Conservation (phyloP, 2,113 vertebrate species). For the Austrofundulus limnaeus region DNA sequence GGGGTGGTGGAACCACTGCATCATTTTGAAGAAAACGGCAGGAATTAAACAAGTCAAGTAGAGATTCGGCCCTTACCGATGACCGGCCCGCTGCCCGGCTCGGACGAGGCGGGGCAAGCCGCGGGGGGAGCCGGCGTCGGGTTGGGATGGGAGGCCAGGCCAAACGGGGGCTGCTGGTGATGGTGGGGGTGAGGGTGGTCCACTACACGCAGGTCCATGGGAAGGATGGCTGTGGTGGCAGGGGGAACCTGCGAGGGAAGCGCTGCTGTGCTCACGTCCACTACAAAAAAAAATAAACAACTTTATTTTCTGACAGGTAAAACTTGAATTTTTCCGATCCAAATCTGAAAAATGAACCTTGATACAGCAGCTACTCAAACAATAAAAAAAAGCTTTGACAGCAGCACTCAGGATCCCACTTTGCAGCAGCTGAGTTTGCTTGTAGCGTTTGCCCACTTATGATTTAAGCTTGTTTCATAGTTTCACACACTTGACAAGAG, state of each 20-base stretch:
- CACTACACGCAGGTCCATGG: constrained; percentile 94
- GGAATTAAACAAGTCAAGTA: neutral
- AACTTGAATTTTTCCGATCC: constrained; percentile 5
- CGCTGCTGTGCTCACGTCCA: constrained; percentile 87
- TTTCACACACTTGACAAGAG: constrained; percentile 40
- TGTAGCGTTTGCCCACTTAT: constrained; percentile 6
- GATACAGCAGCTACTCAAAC: neutral
- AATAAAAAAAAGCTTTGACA: neutral
- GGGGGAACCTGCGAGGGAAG: constrained; percentile 91
- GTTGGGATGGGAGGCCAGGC: constrained; percentile 77
- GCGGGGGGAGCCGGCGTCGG: constrained; percentile 38
- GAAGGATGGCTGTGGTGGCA: constrained; percentile 83
- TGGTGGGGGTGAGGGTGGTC: constrained; percentile 78
- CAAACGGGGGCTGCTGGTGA: constrained; percentile 75
- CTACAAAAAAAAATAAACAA: constrained; percentile 59
- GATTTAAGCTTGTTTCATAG: constrained; percentile 31
- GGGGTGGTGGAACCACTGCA: neutral
- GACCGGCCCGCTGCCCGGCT: constrained; percentile 62
- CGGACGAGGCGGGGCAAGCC: constrained; percentile 27
- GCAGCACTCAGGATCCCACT: constrained; percentile 14
- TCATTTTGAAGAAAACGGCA: neutral
- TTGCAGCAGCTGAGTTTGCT: neutral
- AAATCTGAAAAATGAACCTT: constrained; percentile 9
- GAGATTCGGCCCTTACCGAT: constrained; percentile 57
- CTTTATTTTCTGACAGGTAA: neutral